phyloP scores from a whole-genome alignment of 2,888 invertebrate species.

The Epistrophe grossulariae region DNA sequence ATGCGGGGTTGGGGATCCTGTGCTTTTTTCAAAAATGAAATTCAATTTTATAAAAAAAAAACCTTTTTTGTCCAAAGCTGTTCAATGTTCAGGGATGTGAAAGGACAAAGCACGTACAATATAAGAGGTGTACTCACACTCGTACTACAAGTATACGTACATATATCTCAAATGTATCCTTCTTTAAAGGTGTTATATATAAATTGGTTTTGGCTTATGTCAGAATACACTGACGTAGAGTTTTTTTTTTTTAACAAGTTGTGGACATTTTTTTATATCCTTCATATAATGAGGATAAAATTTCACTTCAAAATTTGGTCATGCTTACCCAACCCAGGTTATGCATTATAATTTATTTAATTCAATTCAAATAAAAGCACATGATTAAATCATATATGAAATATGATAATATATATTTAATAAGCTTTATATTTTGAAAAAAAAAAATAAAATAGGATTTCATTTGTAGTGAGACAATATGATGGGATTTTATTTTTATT shows the following conservation, averaged over 20 bases:
- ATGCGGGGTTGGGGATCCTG: neutral
- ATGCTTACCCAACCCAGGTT: neutral
- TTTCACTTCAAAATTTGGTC: neutral
- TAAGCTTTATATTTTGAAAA: neutral
- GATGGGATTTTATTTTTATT: neutral
- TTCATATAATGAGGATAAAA: neutral
- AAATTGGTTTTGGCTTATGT: conserved; percentile 16
- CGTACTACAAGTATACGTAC: neutral
- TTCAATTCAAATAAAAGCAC: neutral
- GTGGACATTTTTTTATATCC: conserved; percentile 8
- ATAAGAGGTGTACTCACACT: neutral
- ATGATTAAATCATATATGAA: neutral
- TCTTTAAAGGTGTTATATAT: neutral
- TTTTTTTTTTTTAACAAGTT: neutral
- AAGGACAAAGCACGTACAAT: neutral
- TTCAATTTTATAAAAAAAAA: neutral
- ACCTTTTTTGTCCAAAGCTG: neutral
- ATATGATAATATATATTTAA: neutral
- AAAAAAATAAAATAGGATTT: neutral
- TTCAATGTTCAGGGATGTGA: conserved; percentile 12
- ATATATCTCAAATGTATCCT: neutral
- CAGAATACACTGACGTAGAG: neutral
- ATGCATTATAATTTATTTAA: neutral
- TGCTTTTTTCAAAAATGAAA: conserved; percentile 3
- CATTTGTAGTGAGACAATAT: neutral